A percentile compares a stretch with the other conserved stretches of the same genome.
Conservation (phyloP, 2,113 vertebrate species). For the Callaeas wilsoni region DNA sequence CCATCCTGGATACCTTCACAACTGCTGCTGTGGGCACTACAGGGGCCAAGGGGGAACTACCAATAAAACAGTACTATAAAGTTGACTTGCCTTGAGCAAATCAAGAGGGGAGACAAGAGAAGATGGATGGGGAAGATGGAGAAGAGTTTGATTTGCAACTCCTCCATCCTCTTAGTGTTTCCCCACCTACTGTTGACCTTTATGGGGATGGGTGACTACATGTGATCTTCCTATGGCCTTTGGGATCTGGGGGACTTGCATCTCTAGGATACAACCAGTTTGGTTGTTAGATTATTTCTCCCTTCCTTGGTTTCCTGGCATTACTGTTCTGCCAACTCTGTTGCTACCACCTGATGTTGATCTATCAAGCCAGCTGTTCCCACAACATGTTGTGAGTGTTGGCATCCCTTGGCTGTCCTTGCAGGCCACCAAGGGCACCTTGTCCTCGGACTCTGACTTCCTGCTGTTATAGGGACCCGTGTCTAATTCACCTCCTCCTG, state of each 20-base stretch:
- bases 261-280: not conserved
- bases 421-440: not conserved
- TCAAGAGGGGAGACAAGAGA: not conserved
- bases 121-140: not conserved
- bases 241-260: not conserved
- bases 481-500: not conserved
- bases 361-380: not conserved
- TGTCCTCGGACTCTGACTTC: not conserved
- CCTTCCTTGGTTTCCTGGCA: not conserved
- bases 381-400: not conserved
- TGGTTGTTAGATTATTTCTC: not conserved
- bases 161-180: not conserved
- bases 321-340: not conserved
- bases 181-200: not conserved
- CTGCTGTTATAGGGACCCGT: accelerated
- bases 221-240: accelerated
- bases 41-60: not conserved
- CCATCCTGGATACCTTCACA: not conserved
- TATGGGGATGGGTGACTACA: not conserved
- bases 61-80: not conserved
- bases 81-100: not conserved
- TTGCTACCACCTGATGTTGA: not conserved
- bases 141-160: not conserved
- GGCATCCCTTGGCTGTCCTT: not conserved
- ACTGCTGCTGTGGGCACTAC: not conserved